These are phyloP conservation scores for Chrysochloris asiatica DNA, from an alignment of 2,113 vertebrate species.

Conservation along the genomic window DNA sequence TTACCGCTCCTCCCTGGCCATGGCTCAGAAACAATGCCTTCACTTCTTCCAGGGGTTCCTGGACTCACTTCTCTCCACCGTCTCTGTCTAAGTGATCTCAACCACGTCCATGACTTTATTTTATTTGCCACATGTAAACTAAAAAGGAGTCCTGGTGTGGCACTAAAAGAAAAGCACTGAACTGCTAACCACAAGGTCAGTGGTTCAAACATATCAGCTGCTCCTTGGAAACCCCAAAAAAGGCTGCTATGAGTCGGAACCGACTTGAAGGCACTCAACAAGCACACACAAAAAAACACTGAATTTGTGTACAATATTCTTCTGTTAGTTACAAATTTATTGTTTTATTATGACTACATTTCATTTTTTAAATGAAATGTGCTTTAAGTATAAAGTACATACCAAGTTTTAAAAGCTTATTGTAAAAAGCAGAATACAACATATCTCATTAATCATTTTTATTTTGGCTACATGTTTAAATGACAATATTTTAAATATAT, in stretches of 20 bases:
- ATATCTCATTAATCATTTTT: background rate
- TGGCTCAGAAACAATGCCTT: background rate
- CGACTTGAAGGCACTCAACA: too few relatives aligned
- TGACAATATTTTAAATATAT: background rate
- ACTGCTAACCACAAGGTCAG: too few relatives aligned
- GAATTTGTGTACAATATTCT: fast-evolving
- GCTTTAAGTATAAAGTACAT: background rate
- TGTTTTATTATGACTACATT: background rate
- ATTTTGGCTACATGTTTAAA: background rate
- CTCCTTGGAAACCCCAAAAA: too few relatives aligned
- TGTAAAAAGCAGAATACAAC: background rate
- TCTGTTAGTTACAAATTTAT: background rate
- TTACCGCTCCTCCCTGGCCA: background rate
- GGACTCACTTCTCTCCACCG: background rate
- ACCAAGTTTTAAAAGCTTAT: background rate
- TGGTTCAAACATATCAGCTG: too few relatives aligned
- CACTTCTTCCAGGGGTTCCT: background rate
- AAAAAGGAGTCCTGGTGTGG: too few relatives aligned
- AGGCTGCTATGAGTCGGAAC: too few relatives aligned
- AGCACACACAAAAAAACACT: too few relatives aligned
- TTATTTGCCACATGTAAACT: background rate
- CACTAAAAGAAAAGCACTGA: too few relatives aligned
- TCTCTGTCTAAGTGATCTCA: background rate
- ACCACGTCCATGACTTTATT: too few relatives aligned
- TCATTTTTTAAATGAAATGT: background rate